phyloP scores from a whole-genome alignment of 2,113 vertebrate genomes.

The Trogon melanurus region DNA sequence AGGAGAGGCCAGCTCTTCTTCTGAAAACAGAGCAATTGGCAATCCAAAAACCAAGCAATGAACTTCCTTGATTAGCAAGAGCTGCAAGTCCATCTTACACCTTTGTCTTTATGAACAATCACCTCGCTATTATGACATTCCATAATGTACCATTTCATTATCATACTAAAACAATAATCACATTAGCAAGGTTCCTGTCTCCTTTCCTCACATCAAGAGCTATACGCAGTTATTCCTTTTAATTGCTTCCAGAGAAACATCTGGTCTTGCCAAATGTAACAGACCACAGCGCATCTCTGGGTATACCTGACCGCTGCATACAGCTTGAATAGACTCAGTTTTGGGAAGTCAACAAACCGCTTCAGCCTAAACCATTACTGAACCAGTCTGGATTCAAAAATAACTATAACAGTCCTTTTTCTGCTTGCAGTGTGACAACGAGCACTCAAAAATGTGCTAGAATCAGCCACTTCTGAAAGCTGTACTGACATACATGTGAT shows the following conservation, averaged over 20 bases:
- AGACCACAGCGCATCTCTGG: not conserved
- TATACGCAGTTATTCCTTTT: not conserved
- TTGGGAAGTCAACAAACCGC: not conserved
- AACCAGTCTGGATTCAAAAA: not conserved
- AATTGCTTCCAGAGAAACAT: slow-evolving; percentile 57
- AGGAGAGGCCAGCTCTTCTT: not conserved
- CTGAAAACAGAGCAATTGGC: not conserved
- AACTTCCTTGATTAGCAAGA: slow-evolving; percentile 38
- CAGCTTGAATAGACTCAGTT: not conserved
- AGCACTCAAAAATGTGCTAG: not conserved
- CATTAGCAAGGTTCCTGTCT: slow-evolving; percentile 48
- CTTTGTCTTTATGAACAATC: not conserved
- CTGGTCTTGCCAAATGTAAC: slow-evolving; percentile 7
- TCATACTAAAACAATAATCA: slow-evolving; percentile 56
- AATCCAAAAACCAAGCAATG: not conserved
- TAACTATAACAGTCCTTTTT: not conserved
- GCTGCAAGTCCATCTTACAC: not conserved
- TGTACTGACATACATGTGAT: accelerated
- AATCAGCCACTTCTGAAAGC: not conserved
- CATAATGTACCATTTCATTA: not conserved
- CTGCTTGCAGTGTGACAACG: not conserved
- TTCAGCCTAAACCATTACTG: not conserved
- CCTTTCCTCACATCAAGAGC: slow-evolving; percentile 24
- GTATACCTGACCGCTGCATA: not conserved
- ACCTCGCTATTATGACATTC: not conserved